phyloP scores from a whole-genome alignment of 2,113 vertebrate species.

The Rousettus leschenaultii region DNA sequence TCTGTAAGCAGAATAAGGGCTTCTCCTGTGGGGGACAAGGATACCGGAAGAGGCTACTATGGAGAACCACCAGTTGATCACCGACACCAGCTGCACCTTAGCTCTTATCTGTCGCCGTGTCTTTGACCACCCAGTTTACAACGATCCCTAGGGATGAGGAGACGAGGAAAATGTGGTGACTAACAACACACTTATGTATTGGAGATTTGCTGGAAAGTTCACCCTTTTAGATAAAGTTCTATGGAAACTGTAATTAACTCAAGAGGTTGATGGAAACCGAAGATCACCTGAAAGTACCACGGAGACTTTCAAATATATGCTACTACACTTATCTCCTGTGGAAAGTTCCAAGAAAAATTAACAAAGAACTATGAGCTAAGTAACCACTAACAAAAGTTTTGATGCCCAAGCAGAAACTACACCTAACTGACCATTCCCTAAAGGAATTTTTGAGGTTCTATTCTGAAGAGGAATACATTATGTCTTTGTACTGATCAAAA shows the following conservation, averaged over 20 bases:
- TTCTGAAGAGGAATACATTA: conserved; percentile 2
- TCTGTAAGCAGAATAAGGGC: neutral
- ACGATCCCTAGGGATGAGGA: neutral
- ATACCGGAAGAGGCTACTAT: neutral
- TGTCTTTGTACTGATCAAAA: neutral
- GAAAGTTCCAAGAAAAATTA: conserved; percentile 31
- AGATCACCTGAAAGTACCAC: neutral
- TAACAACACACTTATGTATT: neutral
- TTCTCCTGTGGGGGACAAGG: neutral
- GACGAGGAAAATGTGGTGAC: neutral
- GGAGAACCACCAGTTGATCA: neutral
- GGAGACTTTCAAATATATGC: neutral
- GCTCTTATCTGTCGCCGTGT: neutral
- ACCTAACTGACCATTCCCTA: neutral
- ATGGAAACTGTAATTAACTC: conserved; percentile 19
- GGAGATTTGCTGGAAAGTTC: neutral
- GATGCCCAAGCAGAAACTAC: neutral
- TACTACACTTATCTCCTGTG: neutral
- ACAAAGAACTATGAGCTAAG: neutral
- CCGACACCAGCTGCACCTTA: neutral
- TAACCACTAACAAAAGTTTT: neutral
- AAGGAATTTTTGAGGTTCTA: neutral
- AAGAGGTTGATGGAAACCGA: neutral
- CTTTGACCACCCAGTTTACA: neutral
- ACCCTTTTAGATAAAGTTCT: neutral